Base-by-base conservation (phyloP, 2,797 vertebrate genomes). In the Pteronotus mesoamericanus region DNA sequence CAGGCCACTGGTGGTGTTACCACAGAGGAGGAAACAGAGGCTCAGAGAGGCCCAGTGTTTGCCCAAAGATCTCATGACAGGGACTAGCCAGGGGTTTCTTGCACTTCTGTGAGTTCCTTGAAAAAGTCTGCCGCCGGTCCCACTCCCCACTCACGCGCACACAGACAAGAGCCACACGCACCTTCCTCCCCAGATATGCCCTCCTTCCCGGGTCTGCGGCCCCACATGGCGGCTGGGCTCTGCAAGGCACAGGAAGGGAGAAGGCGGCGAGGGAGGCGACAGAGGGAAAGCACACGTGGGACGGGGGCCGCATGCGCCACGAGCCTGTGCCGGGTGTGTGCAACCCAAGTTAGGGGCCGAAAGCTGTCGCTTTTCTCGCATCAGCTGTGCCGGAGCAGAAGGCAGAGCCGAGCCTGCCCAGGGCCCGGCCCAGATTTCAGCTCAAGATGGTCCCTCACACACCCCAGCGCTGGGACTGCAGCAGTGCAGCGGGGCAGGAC, bases 351-450 rank as follows among this genome's bases (percentile, higher is more conserved):
- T 61, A 57, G 66, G 83, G 96, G 74, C 90, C 18, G 10, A 96
- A 97, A 96, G 96, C 97, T 97, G 97, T 92, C 39, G 91, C 79
- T 96, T 95, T 96, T 96, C 94, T 83, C 93, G 66, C 77, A 0
- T 93, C 97, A 97, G 97, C 97, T 97, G 97, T 96, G 96, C 90
- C 0, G 12, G 59, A 96, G 95, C 96, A 97, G 94, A 97, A 96
- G 96, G 94, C 91, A 95, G 92, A 88, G 90, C 55, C 0, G 15
- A 68, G 86, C 72, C 94, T 34, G 94, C 96, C 94, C 59, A 29
- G 85, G 94, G 71, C 88, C 18, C 5, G 42, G 85, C 55, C 84
- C 2, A 21, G 75, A 26, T 61, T 87, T 83, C 89, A 84, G 94
- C 37, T 69, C 0, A 4, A 74, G 66, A 11, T 9, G n/a, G 87